Base-by-base conservation (phyloP, 2,113 vertebrate genomes). In the Sinocyclocheilus anshuiensis region DNA sequence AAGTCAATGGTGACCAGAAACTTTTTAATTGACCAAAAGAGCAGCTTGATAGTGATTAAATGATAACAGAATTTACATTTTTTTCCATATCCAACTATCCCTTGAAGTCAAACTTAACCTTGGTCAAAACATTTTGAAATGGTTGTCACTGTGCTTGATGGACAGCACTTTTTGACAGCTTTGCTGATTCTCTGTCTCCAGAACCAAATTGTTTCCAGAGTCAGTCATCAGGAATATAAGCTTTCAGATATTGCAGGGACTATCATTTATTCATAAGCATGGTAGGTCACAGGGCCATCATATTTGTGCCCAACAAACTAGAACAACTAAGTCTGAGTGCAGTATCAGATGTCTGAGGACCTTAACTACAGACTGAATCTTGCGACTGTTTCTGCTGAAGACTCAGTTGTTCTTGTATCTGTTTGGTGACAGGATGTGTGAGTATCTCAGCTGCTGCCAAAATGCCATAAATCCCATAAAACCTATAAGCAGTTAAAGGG, bases 161-260 rank as follows among this genome's bases (percentile, higher is more conserved):
- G 24, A 74, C 9, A 0, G 8, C 75, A 53, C 42, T 39, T 72
- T 63, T 88, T 88, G 71, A 84, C 80, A 85, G 88, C 78, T 89
- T 9, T 92, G 72, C 91, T 22, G 59, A 90, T 93, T 94, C 36
- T 95, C 92, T 88, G 95, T 50, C 94, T 94, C 39, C 97, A 99
- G 98, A 96, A 98, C 93, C 95, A 99, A 97, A 92, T 94, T 98
- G 94, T 98, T 99, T 89, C 97, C 98, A 0, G 98, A 99, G 89
- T 99, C 98, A 91, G 97, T 96, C 93, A 96, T 98, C 95, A 97
- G 98, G 95, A 99, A 99, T 92, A 98, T 99, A 94, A 97, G 96
- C 96, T 99, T 97, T 96, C 98, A 99, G 89, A 99, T 99, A 94
- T 91, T 99, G 88, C 98, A 99, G 94, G 98, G 98, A 79, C 93